These are phyloP conservation scores for Melanotaenia pygmaea DNA, from an alignment of 2,797 vertebrate genomes.

Conservation along the genomic window DNA sequence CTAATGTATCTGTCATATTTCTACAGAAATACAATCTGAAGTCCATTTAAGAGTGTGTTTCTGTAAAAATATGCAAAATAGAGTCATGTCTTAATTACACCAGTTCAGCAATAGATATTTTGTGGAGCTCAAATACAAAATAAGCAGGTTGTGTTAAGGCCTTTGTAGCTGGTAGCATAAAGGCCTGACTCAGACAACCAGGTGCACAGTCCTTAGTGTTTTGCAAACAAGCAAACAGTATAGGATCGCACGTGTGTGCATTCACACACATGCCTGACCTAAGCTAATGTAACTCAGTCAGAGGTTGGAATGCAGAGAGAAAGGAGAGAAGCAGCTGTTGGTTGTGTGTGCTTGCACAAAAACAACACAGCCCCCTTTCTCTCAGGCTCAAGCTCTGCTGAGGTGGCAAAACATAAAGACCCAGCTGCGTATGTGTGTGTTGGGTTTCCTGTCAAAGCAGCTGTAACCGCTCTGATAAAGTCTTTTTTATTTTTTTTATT, in stretches of 20 bases:
- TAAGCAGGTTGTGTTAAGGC: slow-evolving; percentile 2
- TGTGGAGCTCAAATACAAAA: neutral
- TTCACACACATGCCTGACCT: slow-evolving; percentile 5
- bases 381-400: slow-evolving; percentile 45
- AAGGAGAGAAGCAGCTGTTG: slow-evolving; percentile 28
- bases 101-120: neutral
- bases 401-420: slow-evolving; percentile 47
- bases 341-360: slow-evolving; percentile 11
- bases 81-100: too few relatives aligned
- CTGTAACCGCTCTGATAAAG: slow-evolving; percentile 15
- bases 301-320: slow-evolving; percentile 37
- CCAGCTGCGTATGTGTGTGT: slow-evolving; percentile 29
- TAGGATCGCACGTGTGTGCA: neutral
- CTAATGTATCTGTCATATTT: neutral
- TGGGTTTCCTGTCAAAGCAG: slow-evolving; percentile 33
- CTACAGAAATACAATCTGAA: too few relatives aligned
- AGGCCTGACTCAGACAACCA: slow-evolving; percentile 26
- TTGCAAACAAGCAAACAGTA: neutral
- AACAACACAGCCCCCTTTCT: slow-evolving; percentile 28
- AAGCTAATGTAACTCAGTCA: slow-evolving; percentile 29
- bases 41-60: too few relatives aligned
- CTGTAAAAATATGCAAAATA: too few relatives aligned
- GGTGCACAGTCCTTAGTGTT: slow-evolving; percentile 11
- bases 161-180: neutral
- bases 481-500: neutral